phyloP scores from a whole-genome alignment of 92 coral and sea anemone species.

The Ricordea florida region DNA sequence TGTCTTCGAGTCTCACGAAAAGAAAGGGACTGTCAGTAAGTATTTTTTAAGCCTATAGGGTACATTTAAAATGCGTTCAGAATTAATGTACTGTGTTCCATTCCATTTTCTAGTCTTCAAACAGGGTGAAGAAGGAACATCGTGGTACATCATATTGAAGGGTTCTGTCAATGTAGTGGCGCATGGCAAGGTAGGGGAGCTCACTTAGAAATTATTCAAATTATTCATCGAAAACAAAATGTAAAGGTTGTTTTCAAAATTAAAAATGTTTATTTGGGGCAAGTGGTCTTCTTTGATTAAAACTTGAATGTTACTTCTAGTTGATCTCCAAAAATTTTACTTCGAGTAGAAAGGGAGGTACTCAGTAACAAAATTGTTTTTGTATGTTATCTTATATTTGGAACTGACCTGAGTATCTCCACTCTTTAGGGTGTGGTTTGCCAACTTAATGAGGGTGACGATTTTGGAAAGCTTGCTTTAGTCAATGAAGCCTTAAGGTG shows the following conservation, averaged over 20 bases:
- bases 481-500: constrained; percentile 86
- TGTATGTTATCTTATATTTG: too few relatives aligned
- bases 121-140: constrained; percentile 78
- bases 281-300: too few relatives aligned
- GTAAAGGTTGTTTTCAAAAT: too few relatives aligned
- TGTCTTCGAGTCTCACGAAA: constrained; percentile 57
- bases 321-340: too few relatives aligned
- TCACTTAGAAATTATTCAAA: background rate
- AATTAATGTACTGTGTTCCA: too few relatives aligned
- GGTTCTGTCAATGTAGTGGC: constrained; percentile 83
- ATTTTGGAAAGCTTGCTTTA: constrained; percentile 82
- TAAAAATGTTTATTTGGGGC: too few relatives aligned
- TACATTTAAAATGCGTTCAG: background rate
- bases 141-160: constrained; percentile 86
- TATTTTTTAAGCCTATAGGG: too few relatives aligned
- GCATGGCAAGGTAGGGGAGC: constrained; percentile 69
- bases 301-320: too few relatives aligned
- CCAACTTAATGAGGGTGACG: constrained; percentile 82
- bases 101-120: constrained; percentile 48
- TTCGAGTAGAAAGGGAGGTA: too few relatives aligned
- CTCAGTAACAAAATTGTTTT: too few relatives aligned
- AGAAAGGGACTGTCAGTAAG: constrained; percentile 76
- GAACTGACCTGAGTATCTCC: too few relatives aligned
- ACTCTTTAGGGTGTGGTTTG: constrained; percentile 69
- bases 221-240: background rate